phyloP scores from a whole-genome alignment of 2,797 vertebrate species.

The Streptopelia turtur region DNA sequence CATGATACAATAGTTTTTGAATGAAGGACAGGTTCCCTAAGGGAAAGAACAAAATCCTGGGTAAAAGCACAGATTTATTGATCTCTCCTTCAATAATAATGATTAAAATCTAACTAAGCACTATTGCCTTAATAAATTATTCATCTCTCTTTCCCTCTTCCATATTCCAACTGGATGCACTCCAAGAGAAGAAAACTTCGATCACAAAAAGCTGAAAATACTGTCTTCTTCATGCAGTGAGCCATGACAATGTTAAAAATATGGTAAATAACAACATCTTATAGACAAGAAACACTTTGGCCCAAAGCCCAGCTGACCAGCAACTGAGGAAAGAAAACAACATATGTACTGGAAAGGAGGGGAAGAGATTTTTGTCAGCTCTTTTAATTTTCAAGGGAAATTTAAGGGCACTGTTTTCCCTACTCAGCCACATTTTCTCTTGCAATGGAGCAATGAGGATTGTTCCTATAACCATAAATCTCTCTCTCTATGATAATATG shows the following conservation, averaged over 20 bases:
- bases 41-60: background rate
- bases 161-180: background rate
- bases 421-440: background rate
- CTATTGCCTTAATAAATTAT: constrained; percentile 56
- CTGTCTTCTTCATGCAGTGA: background rate
- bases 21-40: constrained; percentile 22
- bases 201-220: background rate
- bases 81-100: constrained; percentile 53
- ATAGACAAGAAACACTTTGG: background rate
- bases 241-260: background rate
- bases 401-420: background rate
- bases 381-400: background rate
- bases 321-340: background rate
- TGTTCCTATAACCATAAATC: background rate
- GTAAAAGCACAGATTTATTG: constrained; percentile 45
- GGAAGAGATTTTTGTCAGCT: background rate
- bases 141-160: background rate
- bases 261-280: background rate
- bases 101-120: constrained; percentile 47
- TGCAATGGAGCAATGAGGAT: background rate
- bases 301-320: background rate
- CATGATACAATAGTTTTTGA: constrained; percentile 4
- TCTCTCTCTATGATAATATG: background rate
- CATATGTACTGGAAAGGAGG: background rate
- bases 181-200: background rate